Percentiles rank a stretch among this genome's conserved stretches.
These are phyloP conservation scores for Piprites chloris DNA, from an alignment of 2,113 vertebrate genomes.

Conservation along the genomic window DNA sequence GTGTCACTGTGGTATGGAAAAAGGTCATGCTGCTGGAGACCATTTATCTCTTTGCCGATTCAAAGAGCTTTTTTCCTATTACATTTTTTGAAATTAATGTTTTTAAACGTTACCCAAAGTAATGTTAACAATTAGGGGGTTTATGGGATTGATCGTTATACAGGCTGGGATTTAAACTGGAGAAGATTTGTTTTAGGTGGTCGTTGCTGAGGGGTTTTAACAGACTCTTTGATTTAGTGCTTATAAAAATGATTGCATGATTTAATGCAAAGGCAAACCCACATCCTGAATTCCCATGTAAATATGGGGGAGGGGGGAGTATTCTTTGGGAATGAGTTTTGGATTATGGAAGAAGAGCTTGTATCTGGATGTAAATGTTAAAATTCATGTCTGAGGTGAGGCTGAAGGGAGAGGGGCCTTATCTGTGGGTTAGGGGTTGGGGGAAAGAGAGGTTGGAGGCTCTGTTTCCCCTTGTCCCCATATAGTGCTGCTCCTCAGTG, in stretches of 20 bases:
- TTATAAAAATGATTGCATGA: background rate
- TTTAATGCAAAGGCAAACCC: background rate
- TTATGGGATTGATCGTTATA: conserved; percentile 64
- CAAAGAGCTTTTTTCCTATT: conserved; percentile 79
- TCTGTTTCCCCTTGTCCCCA: rapidly evolving
- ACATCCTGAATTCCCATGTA: background rate
- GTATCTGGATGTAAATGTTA: rapidly evolving
- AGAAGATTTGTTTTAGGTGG: conserved; percentile 30
- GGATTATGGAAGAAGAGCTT: background rate
- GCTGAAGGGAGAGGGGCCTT: background rate
- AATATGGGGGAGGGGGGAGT: background rate
- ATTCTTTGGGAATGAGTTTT: background rate
- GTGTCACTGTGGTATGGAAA: conserved; percentile 65
- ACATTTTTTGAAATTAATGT: conserved; percentile 79
- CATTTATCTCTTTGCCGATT: conserved; percentile 71
- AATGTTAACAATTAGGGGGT: conserved; percentile 70
- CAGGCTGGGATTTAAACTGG: conserved; percentile 18
- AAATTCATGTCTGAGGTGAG: background rate
- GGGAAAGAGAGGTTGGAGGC: background rate
- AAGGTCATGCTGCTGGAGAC: conserved; percentile 59
- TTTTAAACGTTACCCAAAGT: conserved; percentile 73
- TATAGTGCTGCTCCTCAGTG: rapidly evolving
- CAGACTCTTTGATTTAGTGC: background rate
- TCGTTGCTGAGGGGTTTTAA: background rate
- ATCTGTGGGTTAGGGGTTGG: background rate